Evolutionary conservation across 2,113 vertebrate species (phyloP).

Genomic region (Amphiprion percula): DNA sequence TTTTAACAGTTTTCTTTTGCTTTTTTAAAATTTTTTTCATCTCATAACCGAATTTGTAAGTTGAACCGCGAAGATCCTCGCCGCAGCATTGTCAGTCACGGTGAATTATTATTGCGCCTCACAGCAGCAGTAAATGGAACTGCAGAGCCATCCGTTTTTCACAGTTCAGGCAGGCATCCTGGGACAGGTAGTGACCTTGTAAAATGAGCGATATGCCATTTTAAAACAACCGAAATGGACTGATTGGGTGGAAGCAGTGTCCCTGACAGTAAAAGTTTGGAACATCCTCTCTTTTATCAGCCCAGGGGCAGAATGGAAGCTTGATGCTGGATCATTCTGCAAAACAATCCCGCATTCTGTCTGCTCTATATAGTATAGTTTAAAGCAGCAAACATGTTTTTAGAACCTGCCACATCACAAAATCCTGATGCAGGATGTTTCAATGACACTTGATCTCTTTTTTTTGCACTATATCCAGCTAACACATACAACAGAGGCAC

Average conservation of each 20-base stretch:
- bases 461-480: no score
- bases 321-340: not conserved
- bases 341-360: not conserved
- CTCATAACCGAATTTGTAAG: not conserved
- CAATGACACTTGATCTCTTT: no score
- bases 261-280: conserved; percentile 3
- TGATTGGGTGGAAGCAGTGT: not conserved
- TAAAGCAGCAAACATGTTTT: no score
- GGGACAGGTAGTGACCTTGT: conserved; percentile 54
- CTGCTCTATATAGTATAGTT: no score
- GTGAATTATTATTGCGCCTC: conserved; percentile 33
- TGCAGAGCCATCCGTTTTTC: conserved; percentile 36
- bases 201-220: conserved; percentile 38
- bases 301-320: not conserved
- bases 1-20: not conserved
- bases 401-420: no score
- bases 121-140: conserved; percentile 33
- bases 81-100: conserved; percentile 4
- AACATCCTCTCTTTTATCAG: not conserved
- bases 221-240: conserved; percentile 38
- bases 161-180: not conserved
- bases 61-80: conserved; percentile 18
- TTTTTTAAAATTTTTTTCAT: not conserved
- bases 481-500: no score
- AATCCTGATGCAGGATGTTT: no score